phyloP scores from a whole-genome alignment of 2,888 invertebrate genomes.

The Hydroisotoma schaefferi region DNA sequence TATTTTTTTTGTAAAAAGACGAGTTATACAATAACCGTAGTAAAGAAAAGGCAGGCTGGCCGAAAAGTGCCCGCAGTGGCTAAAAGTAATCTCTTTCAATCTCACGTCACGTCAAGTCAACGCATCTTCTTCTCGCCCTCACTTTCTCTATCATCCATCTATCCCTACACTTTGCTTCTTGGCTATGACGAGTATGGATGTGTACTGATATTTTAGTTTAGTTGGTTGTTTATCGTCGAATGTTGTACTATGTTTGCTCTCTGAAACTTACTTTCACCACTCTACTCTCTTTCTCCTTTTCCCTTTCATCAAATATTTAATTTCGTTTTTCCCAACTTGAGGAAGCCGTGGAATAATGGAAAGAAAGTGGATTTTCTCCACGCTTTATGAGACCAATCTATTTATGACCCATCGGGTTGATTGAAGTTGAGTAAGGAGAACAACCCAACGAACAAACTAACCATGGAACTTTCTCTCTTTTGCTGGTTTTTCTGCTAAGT shows the following conservation, averaged over 20 bases:
- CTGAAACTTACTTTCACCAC: slow-evolving; percentile 5
- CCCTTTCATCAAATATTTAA: slow-evolving; percentile 28
- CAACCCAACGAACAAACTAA: too few relatives aligned
- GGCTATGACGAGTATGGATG: too few relatives aligned
- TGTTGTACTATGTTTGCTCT: too few relatives aligned
- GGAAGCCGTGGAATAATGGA: neutral
- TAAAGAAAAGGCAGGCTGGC: neutral
- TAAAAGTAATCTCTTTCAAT: slow-evolving; percentile 20
- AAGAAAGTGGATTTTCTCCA: slow-evolving; percentile 3
- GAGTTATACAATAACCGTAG: neutral
- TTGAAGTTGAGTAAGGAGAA: too few relatives aligned
- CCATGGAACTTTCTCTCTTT: too few relatives aligned
- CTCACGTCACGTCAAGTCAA: slow-evolving; percentile 23
- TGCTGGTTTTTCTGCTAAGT: too few relatives aligned
- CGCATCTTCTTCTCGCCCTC: neutral
- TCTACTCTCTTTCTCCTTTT: slow-evolving; percentile 8
- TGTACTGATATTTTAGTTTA: too few relatives aligned
- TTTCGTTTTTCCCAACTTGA: slow-evolving; percentile 15
- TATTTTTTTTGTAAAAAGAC: too few relatives aligned
- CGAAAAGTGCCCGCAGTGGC: slow-evolving; percentile 12
- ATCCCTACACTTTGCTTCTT: too few relatives aligned
- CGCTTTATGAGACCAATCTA: too few relatives aligned
- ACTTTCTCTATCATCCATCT: slow-evolving; percentile 1
- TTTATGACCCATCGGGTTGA: too few relatives aligned
- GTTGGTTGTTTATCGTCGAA: too few relatives aligned